Conservation (phyloP, 2,888 invertebrate genomes). For the Ormyrus labotus region DNA sequence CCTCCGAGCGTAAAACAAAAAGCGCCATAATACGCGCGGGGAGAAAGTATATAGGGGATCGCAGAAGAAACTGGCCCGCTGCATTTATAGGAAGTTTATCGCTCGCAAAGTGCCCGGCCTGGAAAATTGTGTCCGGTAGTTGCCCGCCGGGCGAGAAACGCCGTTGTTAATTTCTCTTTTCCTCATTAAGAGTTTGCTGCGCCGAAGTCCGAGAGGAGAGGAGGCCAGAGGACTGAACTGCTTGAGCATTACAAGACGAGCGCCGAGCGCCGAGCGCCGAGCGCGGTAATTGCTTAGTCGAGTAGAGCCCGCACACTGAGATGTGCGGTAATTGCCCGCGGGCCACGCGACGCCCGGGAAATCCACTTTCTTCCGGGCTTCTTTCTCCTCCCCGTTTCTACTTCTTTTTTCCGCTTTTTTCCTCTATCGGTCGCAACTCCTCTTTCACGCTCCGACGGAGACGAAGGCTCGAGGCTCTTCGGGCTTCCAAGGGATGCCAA, state of each 20-base stretch:
- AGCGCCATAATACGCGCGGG: neutral
- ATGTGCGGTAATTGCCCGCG: constrained; percentile 40
- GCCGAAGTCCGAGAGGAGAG: neutral
- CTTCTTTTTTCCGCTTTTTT: constrained; percentile 1
- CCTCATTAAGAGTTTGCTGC: constrained; percentile 42
- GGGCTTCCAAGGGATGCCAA: no score
- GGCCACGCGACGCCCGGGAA: constrained; percentile 5
- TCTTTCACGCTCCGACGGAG: no score
- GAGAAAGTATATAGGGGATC: neutral
- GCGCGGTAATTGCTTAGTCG: constrained; percentile 35
- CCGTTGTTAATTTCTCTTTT: constrained; percentile 44
- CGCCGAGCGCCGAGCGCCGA: neutral
- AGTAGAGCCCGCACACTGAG: constrained; percentile 2
- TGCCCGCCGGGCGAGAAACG: neutral
- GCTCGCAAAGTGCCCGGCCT: constrained; percentile 19
- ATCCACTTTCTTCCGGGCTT: constrained; percentile 37
- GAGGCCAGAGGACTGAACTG: neutral
- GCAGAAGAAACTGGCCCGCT: neutral
- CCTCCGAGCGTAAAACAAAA: constrained; percentile 11
- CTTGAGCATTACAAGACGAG: constrained; percentile 28
- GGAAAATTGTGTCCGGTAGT: no score
- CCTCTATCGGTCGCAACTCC: neutral
- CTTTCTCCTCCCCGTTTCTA: neutral
- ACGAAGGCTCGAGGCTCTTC: no score
- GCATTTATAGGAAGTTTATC: constrained; percentile 23